A percentile compares a stretch with the other conserved stretches of the same genome.
Evolutionary conservation across 2,113 vertebrate species (phyloP).

Genomic region (Boleophthalmus pectinirostris): DNA sequence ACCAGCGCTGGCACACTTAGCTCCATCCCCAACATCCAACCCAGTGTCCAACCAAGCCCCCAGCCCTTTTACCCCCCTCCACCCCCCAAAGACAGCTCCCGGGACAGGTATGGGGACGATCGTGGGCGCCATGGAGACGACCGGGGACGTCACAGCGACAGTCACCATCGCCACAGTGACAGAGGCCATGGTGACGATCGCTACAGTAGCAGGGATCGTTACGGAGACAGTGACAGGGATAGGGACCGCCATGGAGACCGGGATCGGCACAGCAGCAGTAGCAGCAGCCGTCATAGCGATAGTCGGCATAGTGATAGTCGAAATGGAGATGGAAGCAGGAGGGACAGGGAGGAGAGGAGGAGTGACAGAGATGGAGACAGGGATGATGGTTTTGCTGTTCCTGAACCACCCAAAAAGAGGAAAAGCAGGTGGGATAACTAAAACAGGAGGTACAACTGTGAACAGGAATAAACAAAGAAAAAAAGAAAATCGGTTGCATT

Average conservation of each 20-base stretch:
- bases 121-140: constrained; percentile 75
- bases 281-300: constrained; percentile 55
- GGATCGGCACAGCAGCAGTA: constrained; percentile 35
- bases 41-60: constrained; percentile 50
- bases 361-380: constrained; percentile 60
- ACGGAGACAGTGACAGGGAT: constrained; percentile 65
- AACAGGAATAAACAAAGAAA: not conserved
- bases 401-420: constrained; percentile 93
- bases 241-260: constrained; percentile 58
- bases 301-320: constrained; percentile 55
- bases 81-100: constrained; percentile 70
- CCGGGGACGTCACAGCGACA: constrained; percentile 56
- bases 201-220: constrained; percentile 65
- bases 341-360: constrained; percentile 55
- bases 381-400: constrained; percentile 90
- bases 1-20: constrained; percentile 74
- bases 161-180: constrained; percentile 62
- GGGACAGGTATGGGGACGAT: constrained; percentile 75
- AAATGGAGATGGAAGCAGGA: constrained; percentile 13
- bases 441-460: constrained; percentile 27
- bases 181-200: constrained; percentile 66
- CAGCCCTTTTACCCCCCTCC: constrained; percentile 70
- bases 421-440: constrained; percentile 99
- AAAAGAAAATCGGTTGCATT: not conserved
- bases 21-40: constrained; percentile 56